These are phyloP conservation scores for Melitaea athalia DNA, from an alignment of 2,888 invertebrate species.

Conservation along the genomic window DNA sequence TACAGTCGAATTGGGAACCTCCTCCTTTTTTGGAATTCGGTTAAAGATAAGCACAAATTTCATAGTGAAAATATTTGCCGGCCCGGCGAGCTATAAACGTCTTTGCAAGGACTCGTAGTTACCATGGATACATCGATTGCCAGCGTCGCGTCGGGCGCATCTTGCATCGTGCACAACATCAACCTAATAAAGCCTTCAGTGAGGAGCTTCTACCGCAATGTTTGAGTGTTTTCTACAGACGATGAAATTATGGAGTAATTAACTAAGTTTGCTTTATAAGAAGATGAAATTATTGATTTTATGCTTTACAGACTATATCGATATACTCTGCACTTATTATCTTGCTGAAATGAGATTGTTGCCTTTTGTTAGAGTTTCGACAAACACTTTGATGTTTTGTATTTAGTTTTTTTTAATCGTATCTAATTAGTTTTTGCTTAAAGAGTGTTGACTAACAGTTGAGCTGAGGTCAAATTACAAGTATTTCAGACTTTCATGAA, in stretches of 20 bases:
- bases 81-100: slow-evolving; percentile 36
- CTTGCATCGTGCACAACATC: slow-evolving; percentile 68
- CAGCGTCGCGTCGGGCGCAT: slow-evolving; percentile 62
- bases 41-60: neutral
- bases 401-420: neutral
- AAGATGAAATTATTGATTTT: neutral
- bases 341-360: neutral
- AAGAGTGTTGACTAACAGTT: too few relatives aligned
- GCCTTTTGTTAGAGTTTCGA: neutral
- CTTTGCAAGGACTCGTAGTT: slow-evolving; percentile 53
- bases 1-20: too few relatives aligned
- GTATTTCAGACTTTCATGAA: too few relatives aligned
- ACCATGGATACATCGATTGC: slow-evolving; percentile 75
- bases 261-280: slow-evolving; percentile 19
- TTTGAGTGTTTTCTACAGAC: slow-evolving; percentile 24
- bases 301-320: too few relatives aligned
- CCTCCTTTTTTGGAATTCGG: too few relatives aligned
- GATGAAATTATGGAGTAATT: slow-evolving; percentile 21
- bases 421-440: neutral
- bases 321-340: neutral
- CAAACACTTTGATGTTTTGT: neutral
- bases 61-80: neutral
- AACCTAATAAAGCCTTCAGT: slow-evolving; percentile 54
- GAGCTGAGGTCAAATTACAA: too few relatives aligned
- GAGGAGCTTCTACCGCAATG: slow-evolving; percentile 23